These are phyloP conservation scores for Chauna torquata DNA, from an alignment of 2,113 vertebrate genomes.

Conservation along the genomic window DNA sequence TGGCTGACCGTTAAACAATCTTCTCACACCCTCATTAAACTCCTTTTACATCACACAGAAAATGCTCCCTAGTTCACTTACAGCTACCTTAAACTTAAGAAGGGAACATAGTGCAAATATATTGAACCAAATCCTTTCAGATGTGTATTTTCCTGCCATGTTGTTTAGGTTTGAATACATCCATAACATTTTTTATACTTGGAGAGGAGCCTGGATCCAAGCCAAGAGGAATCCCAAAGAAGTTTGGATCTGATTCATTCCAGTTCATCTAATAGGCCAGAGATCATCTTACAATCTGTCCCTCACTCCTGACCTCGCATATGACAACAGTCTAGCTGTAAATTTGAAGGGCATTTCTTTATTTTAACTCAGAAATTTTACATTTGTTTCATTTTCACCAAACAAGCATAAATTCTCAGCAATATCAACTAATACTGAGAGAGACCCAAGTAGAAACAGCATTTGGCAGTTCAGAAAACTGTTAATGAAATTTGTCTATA, in stretches of 20 bases:
- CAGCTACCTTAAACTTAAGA: neutral
- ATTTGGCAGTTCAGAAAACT: neutral
- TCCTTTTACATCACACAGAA: neutral
- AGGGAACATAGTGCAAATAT: neutral
- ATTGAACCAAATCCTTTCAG: neutral
- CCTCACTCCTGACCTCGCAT: neutral
- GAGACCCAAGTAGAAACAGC: neutral
- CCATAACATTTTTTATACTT: neutral
- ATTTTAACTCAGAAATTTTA: neutral
- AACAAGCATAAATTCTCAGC: neutral
- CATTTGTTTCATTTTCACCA: neutral
- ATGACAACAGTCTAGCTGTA: neutral
- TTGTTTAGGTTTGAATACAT: neutral
- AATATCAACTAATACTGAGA: neutral
- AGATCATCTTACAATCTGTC: neutral
- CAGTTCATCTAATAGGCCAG: neutral
- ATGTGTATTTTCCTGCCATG: neutral
- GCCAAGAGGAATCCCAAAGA: neutral
- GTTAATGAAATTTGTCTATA: neutral
- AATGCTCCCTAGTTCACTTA: conserved; percentile 11
- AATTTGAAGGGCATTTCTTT: neutral
- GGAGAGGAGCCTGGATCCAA: neutral
- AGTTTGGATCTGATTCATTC: neutral
- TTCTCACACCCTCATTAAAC: neutral
- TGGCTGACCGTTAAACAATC: neutral